Percentiles rank a stretch among this genome's conserved stretches.
Evolutionary conservation across 1,140 invertebrate genomes (phyloP).

Genomic region (Plectrocnemia conspersa): DNA sequence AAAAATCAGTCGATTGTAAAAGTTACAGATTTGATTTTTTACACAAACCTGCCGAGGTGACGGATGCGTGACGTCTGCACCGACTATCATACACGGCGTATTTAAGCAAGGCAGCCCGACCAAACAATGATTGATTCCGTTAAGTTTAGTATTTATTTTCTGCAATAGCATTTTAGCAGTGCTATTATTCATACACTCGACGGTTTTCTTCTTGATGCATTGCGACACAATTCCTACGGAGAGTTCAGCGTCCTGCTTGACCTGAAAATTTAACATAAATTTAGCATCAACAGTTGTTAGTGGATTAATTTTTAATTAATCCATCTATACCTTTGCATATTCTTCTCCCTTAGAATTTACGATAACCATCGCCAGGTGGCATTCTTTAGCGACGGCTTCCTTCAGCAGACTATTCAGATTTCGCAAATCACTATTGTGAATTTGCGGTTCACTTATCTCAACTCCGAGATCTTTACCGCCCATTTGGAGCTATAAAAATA

Average conservation of each 20-base stretch:
- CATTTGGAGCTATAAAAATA: slow-evolving; percentile 22
- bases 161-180: slow-evolving; percentile 65
- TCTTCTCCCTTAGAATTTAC: slow-evolving; percentile 42
- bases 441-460: slow-evolving; percentile 21
- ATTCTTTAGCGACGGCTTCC: slow-evolving; percentile 1
- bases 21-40: neutral
- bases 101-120: slow-evolving; percentile 39
- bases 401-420: neutral
- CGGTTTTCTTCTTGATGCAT: slow-evolving; percentile 58
- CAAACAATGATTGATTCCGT: slow-evolving; percentile 73
- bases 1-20: slow-evolving; percentile 1
- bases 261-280: slow-evolving; percentile 38
- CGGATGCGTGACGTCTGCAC: slow-evolving; percentile 87
- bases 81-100: slow-evolving; percentile 62
- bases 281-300: slow-evolving; percentile 11
- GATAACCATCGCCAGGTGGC: slow-evolving; percentile 53
- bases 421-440: slow-evolving; percentile 31
- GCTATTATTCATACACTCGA: slow-evolving; percentile 41
- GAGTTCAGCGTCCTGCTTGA: slow-evolving; percentile 70
- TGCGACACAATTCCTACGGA: slow-evolving; percentile 68
- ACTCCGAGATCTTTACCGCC: slow-evolving; percentile 47
- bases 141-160: slow-evolving; percentile 80
- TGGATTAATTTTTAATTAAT: slow-evolving; percentile 10
- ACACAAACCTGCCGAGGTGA: slow-evolving; percentile 58
- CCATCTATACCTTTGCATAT: slow-evolving; percentile 42